These are phyloP conservation scores for Masticophis lateralis DNA, from an alignment of 2,797 vertebrate species.

Conservation along the genomic window DNA sequence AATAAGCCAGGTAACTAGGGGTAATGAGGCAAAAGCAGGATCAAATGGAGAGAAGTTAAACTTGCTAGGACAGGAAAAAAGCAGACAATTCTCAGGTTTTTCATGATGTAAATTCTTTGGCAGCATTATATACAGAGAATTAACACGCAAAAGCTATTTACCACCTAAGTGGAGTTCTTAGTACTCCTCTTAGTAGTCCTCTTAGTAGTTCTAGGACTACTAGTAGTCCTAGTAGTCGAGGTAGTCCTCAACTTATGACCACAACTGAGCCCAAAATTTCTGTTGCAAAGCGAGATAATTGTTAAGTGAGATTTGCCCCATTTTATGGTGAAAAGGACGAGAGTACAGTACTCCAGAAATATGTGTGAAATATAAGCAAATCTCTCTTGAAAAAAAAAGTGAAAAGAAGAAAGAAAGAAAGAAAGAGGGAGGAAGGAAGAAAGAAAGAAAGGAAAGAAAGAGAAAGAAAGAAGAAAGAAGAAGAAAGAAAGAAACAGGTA, in stretches of 20 bases:
- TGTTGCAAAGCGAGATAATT: too few species aligned
- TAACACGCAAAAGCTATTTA: neutral
- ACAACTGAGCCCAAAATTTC: too few species aligned
- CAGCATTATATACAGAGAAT: neutral
- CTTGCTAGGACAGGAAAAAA: neutral
- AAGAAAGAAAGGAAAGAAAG: neutral
- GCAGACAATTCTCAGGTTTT: neutral
- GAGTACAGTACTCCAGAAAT: neutral
- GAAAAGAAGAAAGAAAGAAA: neutral
- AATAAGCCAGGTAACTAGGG: too few species aligned
- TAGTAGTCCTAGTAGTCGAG: too few species aligned
- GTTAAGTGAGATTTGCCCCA: too few species aligned
- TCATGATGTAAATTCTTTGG: neutral
- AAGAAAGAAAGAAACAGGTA: rapidly evolving
- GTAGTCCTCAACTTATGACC: too few species aligned
- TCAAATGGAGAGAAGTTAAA: neutral
- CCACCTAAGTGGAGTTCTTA: neutral
- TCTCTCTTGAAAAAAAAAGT: neutral
- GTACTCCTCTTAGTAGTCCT: too few species aligned
- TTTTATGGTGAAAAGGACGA: neutral
- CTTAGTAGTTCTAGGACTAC: too few species aligned
- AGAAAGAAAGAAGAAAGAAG: too few species aligned
- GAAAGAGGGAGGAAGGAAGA: too few species aligned
- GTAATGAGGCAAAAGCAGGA: neutral
- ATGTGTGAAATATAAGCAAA: neutral